These are phyloP conservation scores for Neoseiulus cucumeris DNA, from an alignment of 1,140 invertebrate genomes.

Conservation along the genomic window DNA sequence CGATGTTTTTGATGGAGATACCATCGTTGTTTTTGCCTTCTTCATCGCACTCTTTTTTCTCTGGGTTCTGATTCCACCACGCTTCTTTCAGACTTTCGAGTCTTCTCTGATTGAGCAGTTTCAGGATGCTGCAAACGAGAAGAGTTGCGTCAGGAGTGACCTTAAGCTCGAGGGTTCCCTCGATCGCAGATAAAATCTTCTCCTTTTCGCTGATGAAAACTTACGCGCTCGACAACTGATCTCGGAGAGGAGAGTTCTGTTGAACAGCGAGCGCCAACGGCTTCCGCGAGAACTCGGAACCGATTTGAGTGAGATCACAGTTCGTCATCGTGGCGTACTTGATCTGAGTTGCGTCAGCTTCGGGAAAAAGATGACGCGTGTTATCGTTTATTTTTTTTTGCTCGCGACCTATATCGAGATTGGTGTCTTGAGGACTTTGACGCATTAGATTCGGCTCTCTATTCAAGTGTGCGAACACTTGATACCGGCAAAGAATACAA, in stretches of 20 bases:
- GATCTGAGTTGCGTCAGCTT: constrained; percentile 76
- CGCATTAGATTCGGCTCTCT: not conserved
- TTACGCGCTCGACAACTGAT: constrained; percentile 31
- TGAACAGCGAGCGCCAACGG: constrained; percentile 90
- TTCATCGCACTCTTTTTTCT: constrained; percentile 55
- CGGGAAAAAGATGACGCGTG: constrained; percentile 13
- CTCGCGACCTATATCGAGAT: constrained; percentile 19
- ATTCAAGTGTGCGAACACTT: too few species aligned
- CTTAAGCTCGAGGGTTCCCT: constrained; percentile 10
- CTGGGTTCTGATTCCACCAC: constrained; percentile 80
- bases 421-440: constrained; percentile 19
- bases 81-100: constrained; percentile 79
- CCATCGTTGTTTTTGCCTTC: constrained; percentile 79
- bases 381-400: constrained; percentile 1
- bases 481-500: too few species aligned
- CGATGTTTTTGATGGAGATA: constrained; percentile 90
- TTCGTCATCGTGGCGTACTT: constrained; percentile 63
- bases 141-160: not conserved
- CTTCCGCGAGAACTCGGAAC: constrained; percentile 88
- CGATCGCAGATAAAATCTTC: constrained; percentile 11
- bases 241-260: constrained; percentile 63
- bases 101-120: constrained; percentile 69
- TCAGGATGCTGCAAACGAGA: constrained; percentile 51
- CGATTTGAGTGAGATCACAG: constrained; percentile 69
- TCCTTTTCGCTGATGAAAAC: constrained; percentile 38